phyloP scores from a whole-genome alignment of 2,113 vertebrate genomes.

The Micronycteris hirsuta region DNA sequence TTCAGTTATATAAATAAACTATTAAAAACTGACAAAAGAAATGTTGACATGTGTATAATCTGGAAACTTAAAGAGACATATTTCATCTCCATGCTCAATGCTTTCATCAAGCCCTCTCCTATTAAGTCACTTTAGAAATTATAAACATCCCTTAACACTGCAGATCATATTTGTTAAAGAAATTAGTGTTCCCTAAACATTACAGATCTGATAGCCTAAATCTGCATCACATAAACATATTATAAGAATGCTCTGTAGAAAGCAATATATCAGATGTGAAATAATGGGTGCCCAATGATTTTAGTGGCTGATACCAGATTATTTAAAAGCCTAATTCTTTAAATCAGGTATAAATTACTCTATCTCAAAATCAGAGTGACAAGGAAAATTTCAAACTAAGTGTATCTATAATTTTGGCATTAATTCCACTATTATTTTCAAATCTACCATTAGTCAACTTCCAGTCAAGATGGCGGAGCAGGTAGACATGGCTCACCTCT shows the following conservation, averaged over 20 bases:
- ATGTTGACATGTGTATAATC: slow-evolving; percentile 13
- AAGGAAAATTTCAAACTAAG: slow-evolving; percentile 48
- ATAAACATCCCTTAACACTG: slow-evolving; percentile 43
- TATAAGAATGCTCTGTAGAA: slow-evolving; percentile 48
- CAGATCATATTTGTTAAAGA: slow-evolving; percentile 52
- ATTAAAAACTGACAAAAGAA: slow-evolving; percentile 43
- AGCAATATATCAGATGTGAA: slow-evolving; percentile 39
- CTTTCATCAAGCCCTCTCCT: slow-evolving; percentile 43
- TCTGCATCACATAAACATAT: slow-evolving; percentile 57
- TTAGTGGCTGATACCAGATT: slow-evolving; percentile 2
- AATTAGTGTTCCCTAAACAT: slow-evolving; percentile 63
- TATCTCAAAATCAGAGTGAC: slow-evolving; percentile 23
- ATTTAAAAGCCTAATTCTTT: slow-evolving; percentile 51
- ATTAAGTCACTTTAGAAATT: slow-evolving; percentile 54
- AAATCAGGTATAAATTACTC: slow-evolving; percentile 37
- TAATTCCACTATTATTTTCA: neutral
- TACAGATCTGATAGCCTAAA: slow-evolving; percentile 40
- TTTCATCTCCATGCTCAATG: slow-evolving; percentile 43
- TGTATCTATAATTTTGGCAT: slow-evolving; percentile 10
- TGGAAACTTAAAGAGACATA: slow-evolving; percentile 55
- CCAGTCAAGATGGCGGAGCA: too few species aligned
- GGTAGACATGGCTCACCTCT: too few species aligned
- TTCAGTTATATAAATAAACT: slow-evolving; percentile 56
- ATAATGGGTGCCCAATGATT: slow-evolving; percentile 38
- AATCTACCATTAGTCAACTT: neutral